Evolutionary conservation across 2,888 invertebrate genomes (phyloP).

Genomic region (Frankliniella fusca): DNA sequence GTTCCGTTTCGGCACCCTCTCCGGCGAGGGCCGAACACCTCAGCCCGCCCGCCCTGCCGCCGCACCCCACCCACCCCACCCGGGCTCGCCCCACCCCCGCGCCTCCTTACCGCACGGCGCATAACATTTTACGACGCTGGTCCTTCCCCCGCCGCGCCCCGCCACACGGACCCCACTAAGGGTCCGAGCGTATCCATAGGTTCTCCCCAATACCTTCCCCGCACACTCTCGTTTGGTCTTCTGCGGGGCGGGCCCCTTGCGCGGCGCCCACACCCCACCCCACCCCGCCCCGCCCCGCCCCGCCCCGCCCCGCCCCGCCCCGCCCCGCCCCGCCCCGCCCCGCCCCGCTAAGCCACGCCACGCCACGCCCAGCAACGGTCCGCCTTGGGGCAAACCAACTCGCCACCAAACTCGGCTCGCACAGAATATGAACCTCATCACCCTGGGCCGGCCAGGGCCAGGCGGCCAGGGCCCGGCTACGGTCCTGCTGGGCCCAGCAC

Average conservation of each 20-base stretch:
- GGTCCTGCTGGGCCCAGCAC: no score
- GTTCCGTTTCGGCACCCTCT: no score
- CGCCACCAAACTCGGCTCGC: background rate
- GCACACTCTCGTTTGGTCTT: background rate
- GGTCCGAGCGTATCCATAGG: no score
- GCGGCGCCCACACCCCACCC: no score
- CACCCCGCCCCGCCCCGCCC: background rate
- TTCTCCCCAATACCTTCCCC: background rate
- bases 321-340: background rate
- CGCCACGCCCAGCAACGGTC: background rate
- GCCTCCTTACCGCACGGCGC: background rate
- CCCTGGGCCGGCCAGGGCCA: background rate
- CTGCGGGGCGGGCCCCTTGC: background rate
- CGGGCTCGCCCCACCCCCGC: background rate
- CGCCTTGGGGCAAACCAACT: no score
- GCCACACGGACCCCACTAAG: no score
- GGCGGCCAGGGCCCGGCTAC: no score
- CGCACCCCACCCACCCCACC: no score
- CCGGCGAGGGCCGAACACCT: no score
- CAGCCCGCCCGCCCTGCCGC: background rate
- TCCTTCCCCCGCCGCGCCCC: background rate
- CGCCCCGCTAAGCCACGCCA: background rate
- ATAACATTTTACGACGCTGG: background rate
- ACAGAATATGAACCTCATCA: background rate
- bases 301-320: background rate